A percentile compares a stretch with the other conserved stretches of the same genome.
These are phyloP conservation scores for Adrianichthys oophorus DNA, from an alignment of 2,797 vertebrate genomes.

Conservation along the genomic window DNA sequence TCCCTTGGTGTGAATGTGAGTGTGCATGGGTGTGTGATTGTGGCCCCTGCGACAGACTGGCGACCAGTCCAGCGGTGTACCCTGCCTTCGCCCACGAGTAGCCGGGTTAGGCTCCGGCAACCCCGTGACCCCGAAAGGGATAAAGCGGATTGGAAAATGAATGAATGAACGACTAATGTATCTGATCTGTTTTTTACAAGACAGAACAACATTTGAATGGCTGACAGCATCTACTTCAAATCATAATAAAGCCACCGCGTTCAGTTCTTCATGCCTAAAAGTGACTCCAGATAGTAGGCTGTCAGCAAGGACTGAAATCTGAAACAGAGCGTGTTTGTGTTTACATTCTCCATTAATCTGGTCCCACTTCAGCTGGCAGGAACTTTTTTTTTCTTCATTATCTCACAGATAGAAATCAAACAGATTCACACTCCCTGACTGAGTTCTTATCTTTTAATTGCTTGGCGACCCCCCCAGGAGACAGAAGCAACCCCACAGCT, in stretches of 20 bases:
- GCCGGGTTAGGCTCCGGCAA: too few relatives aligned
- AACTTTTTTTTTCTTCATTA: slow-evolving; percentile 32
- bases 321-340: slow-evolving; percentile 44
- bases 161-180: too few relatives aligned
- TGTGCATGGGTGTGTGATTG: too few relatives aligned
- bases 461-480: slow-evolving; percentile 52
- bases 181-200: too few relatives aligned
- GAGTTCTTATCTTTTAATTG: slow-evolving; percentile 72
- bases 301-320: slow-evolving; percentile 7
- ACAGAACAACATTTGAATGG: not conserved
- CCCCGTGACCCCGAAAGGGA: too few relatives aligned
- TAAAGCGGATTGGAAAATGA: too few relatives aligned
- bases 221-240: not conserved
- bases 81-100: too few relatives aligned
- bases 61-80: too few relatives aligned
- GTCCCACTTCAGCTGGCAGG: slow-evolving; percentile 10
- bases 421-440: slow-evolving; percentile 44
- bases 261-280: not conserved
- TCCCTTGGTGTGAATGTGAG: too few relatives aligned
- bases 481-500: slow-evolving; percentile 38
- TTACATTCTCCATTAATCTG: slow-evolving; percentile 55
- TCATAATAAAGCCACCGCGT: not conserved
- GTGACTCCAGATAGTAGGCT: not conserved
- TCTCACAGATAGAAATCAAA: slow-evolving; percentile 49
- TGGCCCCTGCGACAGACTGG: too few relatives aligned